Evolutionary conservation across 2,113 vertebrate genomes (phyloP).

Genomic region (Kobus ellipsiprymnus): DNA sequence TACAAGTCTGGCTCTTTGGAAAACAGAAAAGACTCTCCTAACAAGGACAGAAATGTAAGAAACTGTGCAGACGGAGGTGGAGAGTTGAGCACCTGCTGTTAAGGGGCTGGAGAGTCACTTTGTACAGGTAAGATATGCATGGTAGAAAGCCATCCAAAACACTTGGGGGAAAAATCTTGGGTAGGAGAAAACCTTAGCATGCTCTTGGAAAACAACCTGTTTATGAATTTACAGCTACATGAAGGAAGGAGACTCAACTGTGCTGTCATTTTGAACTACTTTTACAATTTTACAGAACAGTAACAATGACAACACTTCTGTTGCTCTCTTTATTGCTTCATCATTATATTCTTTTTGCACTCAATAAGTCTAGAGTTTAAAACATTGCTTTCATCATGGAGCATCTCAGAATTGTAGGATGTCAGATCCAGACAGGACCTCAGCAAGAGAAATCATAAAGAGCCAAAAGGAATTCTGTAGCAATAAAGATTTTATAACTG

Average conservation of each 20-base stretch:
- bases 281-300: neutral
- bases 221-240: neutral
- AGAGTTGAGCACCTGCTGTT: neutral
- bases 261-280: neutral
- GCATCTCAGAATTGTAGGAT: conserved; percentile 19
- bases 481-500: conserved; percentile 21
- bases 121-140: neutral
- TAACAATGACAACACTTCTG: neutral
- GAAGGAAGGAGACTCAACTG: neutral
- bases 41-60: neutral
- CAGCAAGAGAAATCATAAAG: conserved; percentile 14
- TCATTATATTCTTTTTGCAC: neutral
- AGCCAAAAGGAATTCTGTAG: conserved; percentile 19
- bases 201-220: neutral
- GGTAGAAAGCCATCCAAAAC: neutral
- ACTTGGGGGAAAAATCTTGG: neutral
- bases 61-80: neutral
- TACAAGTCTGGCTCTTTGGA: neutral
- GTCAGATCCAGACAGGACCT: conserved; percentile 4
- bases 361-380: conserved; percentile 34
- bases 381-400: conserved; percentile 19
- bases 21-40: conserved; percentile 3
- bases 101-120: neutral
- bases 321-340: neutral
- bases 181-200: neutral